phyloP scores from a whole-genome alignment of 2,113 vertebrate species.

The Mirounga angustirostris region DNA sequence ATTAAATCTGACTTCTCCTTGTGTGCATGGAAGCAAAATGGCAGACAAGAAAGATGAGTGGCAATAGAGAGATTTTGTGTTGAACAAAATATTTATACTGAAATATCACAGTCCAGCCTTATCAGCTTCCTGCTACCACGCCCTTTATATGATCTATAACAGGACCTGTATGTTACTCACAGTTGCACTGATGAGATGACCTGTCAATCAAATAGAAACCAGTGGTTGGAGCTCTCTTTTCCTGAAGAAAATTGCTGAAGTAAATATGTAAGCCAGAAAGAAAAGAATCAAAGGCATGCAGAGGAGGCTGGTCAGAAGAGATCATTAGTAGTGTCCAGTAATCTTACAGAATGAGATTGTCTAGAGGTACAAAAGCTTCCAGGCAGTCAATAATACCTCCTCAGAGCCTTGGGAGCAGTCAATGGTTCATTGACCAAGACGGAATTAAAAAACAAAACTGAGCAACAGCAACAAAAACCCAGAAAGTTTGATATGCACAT shows the following conservation, averaged over 20 bases:
- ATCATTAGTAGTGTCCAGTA: neutral
- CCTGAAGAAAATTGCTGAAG: neutral
- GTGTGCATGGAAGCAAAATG: constrained; percentile 42
- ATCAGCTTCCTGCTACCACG: neutral
- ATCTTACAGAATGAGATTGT: neutral
- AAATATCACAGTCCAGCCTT: neutral
- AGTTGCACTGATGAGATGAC: neutral
- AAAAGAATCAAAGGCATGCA: neutral
- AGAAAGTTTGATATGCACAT: neutral
- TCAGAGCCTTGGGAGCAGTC: neutral
- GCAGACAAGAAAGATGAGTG: constrained; percentile 43
- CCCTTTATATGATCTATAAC: neutral
- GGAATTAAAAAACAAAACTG: constrained; percentile 22
- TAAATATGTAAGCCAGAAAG: neutral
- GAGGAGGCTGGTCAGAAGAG: neutral
- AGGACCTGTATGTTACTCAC: neutral
- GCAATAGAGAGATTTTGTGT: constrained; percentile 5
- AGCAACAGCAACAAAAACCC: neutral
- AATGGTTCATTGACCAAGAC: neutral
- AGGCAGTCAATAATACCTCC: neutral
- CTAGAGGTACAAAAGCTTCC: neutral
- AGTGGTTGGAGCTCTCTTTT: neutral
- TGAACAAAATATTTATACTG: neutral
- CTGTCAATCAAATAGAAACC: neutral
- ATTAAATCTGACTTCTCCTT: constrained; percentile 71